Evolutionary conservation across 2,113 vertebrate species (phyloP).

Genomic region (Empidonax alnorum): DNA sequence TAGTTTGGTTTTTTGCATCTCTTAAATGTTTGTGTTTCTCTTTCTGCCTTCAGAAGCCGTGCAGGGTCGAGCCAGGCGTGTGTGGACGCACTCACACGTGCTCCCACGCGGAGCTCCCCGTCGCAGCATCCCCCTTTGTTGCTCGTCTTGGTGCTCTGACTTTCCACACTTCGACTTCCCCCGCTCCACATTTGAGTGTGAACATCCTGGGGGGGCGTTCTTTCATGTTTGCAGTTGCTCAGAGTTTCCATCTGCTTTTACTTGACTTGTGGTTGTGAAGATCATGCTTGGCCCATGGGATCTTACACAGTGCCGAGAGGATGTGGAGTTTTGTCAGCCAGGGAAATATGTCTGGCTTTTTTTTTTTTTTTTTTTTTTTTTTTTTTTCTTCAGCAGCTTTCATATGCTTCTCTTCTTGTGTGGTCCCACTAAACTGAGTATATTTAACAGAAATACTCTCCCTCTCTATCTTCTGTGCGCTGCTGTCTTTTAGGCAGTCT

Average conservation of each 20-base stretch:
- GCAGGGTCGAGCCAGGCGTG: neutral
- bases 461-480: conserved; percentile 64
- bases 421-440: conserved; percentile 72
- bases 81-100: neutral
- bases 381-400: conserved; percentile 54
- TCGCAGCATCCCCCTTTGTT: neutral
- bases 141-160: neutral
- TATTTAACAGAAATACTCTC: conserved; percentile 62
- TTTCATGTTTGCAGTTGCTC: conserved; percentile 70
- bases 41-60: neutral
- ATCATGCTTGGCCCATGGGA: conserved; percentile 80
- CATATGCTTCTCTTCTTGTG: conserved; percentile 75
- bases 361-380: neutral
- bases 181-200: conserved; percentile 44
- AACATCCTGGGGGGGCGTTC: conserved; percentile 57
- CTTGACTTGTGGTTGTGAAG: conserved; percentile 82
- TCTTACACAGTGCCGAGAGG: conserved; percentile 76
- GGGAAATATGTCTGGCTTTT: conserved; percentile 81
- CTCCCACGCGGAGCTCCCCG: neutral
- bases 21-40: neutral
- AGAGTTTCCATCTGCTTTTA: conserved; percentile 84
- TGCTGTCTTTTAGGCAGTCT: conserved; percentile 45
- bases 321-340: conserved; percentile 86
- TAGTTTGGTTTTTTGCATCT: neutral
- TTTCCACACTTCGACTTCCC: conserved; percentile 32